Conservation (phyloP, 2,797 vertebrate species). For the Sebastiscus albofasciatus region DNA sequence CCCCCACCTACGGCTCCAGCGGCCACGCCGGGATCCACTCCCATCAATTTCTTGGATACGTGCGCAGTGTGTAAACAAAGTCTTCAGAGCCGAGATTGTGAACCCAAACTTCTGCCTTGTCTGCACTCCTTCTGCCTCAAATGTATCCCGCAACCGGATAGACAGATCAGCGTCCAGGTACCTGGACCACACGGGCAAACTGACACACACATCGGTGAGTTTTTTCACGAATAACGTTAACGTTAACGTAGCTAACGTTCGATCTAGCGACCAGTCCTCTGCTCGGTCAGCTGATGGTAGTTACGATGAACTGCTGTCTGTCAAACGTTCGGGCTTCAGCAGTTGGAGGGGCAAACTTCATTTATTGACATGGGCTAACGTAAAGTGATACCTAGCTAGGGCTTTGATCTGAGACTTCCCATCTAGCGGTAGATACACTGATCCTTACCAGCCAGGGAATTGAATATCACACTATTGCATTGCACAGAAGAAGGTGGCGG, state of each 20-base stretch:
- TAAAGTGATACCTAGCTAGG: background rate
- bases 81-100: slow-evolving; percentile 93
- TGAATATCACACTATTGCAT: background rate
- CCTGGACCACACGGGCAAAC: slow-evolving; percentile 91
- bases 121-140: slow-evolving; percentile 97
- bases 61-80: slow-evolving; percentile 97
- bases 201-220: slow-evolving; percentile 94
- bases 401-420: background rate
- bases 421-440: background rate
- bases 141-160: slow-evolving; percentile 93
- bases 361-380: background rate
- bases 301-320: background rate
- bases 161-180: slow-evolving; percentile 92
- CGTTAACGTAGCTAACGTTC: background rate
- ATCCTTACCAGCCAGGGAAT: background rate
- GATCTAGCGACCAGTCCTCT: background rate
- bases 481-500: background rate
- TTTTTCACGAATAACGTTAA: background rate
- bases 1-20: slow-evolving; percentile 69
- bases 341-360: background rate
- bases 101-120: slow-evolving; percentile 97
- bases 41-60: slow-evolving; percentile 93
- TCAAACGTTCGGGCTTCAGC: background rate
- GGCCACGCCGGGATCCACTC: slow-evolving; percentile 74
- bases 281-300: background rate